phyloP scores from a whole-genome alignment of 2,888 invertebrate species.

The Herminia tarsipennalis region DNA sequence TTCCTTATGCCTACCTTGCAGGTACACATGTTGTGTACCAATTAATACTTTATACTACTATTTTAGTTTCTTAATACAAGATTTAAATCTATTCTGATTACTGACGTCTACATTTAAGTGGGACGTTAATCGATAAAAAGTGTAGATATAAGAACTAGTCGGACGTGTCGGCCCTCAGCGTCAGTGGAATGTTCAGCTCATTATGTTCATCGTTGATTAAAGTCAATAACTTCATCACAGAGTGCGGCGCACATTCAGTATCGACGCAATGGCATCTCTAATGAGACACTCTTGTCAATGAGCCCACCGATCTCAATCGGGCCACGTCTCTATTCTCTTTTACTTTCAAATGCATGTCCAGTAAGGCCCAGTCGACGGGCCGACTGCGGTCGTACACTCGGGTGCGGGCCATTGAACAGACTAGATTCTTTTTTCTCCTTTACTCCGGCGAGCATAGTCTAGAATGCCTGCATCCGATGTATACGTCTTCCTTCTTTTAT shows the following conservation, averaged over 20 bases:
- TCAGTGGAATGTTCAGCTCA: conserved; percentile 48
- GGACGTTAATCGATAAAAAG: conserved; percentile 40
- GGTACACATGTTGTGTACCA: conserved; percentile 26
- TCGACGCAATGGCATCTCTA: conserved; percentile 57
- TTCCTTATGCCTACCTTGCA: conserved; percentile 43
- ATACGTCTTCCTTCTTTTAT: conserved; percentile 76
- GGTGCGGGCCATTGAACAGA: conserved; percentile 70
- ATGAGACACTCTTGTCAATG: conserved; percentile 67
- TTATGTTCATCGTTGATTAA: conserved; percentile 44
- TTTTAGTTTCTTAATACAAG: conserved; percentile 19
- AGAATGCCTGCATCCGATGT: conserved; percentile 72
- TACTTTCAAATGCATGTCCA: conserved; percentile 58
- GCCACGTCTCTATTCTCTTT: conserved; percentile 56
- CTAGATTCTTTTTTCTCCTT: conserved; percentile 69
- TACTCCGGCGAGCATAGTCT: conserved; percentile 61
- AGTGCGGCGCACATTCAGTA: conserved; percentile 40
- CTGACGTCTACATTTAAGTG: conserved; percentile 19
- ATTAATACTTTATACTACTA: conserved; percentile 25
- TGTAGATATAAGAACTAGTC: conserved; percentile 44
- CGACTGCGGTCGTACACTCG: conserved; percentile 57
- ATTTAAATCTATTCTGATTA: conserved; percentile 23
- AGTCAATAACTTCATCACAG: conserved; percentile 53
- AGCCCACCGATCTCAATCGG: conserved; percentile 54
- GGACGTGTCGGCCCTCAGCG: conserved; percentile 27
- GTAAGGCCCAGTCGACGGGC: conserved; percentile 28